phyloP scores from a whole-genome alignment of 2,113 vertebrate genomes.

The Dasypus novemcinctus region DNA sequence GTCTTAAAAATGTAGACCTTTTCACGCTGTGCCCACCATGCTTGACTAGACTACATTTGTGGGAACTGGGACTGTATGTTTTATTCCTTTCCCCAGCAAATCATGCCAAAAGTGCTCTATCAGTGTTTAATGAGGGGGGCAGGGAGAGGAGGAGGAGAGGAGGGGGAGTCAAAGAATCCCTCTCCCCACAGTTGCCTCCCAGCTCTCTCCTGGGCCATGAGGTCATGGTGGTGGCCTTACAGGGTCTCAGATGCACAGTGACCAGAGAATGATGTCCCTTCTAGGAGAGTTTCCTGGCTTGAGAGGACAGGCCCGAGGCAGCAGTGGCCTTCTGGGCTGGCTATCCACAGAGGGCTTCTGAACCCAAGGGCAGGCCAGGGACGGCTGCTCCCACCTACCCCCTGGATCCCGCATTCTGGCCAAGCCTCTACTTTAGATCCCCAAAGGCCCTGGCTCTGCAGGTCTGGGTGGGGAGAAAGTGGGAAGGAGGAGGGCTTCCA shows the following conservation, averaged over 20 bases:
- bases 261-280: neutral
- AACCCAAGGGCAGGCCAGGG: neutral
- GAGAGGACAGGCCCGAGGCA: neutral
- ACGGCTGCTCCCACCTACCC: neutral
- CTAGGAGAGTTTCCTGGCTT: neutral
- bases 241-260: neutral
- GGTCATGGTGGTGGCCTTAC: neutral
- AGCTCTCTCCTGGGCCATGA: neutral
- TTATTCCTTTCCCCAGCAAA: too few relatives aligned
- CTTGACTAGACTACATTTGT: neutral
- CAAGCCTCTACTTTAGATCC: neutral
- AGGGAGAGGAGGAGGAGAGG: neutral
- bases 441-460: neutral
- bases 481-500: neutral
- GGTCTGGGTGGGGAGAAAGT: neutral
- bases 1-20: neutral
- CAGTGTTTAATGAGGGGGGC: neutral
- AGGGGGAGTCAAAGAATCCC: neutral
- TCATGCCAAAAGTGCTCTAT: neutral
- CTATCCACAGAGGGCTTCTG: neutral
- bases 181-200: neutral
- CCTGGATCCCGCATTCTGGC: neutral
- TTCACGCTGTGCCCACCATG: neutral
- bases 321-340: neutral
- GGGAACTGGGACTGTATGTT: neutral